Evolutionary conservation across 2,113 vertebrate genomes (phyloP), one percentile per base, ranked within the genome.

Genomic region (Heterocephalus glaber): DNA sequence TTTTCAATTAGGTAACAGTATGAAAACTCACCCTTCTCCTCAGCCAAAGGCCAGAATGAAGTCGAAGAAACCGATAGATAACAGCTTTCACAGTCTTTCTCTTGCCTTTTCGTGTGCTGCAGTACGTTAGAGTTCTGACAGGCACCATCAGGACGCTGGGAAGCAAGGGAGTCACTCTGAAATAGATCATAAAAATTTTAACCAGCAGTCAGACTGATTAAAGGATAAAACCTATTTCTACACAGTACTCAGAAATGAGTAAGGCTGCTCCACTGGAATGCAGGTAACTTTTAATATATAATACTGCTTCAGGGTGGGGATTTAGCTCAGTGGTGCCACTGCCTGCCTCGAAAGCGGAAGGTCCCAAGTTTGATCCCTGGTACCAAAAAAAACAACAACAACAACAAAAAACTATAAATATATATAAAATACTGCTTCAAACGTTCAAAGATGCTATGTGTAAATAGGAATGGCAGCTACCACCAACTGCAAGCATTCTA

Each of bases 11-110:
- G 49, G 26, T 35, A 74, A 49, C 5, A 4, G 33, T 35, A 41
- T 44, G 66, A 94, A 70, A 9, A 60, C 94, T 80, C 96, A 99
- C 99, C 99, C 98, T 98, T 85, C 99, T 99, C 96, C 99, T 98
- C 58, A 99, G 95, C 99, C 99, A 99, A 38, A 99, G 99, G 89
- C 99, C 99, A 41, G 98, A 99, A 95, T 99, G 99, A 80, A 99
- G 98, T 74, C 99, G 98, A 97, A 99, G 99, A 96, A 99, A 99
- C 89, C 99, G 97, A 0, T 99, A 16, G 0, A 98, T 24, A 2
- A 99, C 99, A 0, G 99, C 96, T 95, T 98, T 99, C 56, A 99
- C 98, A 0, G 97, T 97, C 97, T 99, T 99, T 90, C 99, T 99
- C 97, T 99, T 99, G 7, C 99, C 99, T 1, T 98, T 99, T 92